These are phyloP conservation scores for Clupea harengus DNA, from an alignment of 2,113 vertebrate species.

Conservation along the genomic window DNA sequence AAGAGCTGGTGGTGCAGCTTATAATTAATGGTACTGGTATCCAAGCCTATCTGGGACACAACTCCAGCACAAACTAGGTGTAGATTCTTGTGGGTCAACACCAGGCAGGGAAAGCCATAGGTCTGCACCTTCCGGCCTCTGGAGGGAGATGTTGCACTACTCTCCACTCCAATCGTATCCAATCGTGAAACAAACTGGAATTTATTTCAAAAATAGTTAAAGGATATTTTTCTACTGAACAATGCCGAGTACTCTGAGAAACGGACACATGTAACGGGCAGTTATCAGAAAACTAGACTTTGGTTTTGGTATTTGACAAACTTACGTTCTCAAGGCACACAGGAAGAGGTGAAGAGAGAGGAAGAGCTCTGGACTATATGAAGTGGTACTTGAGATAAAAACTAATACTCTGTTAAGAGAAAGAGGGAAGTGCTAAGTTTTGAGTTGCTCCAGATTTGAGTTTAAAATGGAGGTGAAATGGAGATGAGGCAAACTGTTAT, in stretches of 20 bases:
- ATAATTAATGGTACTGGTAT: not conserved
- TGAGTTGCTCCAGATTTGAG: not conserved
- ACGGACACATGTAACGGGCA: slow-evolving; percentile 1
- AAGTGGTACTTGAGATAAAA: not conserved
- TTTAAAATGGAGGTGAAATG: not conserved
- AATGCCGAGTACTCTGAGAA: slow-evolving; percentile 1
- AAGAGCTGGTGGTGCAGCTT: not conserved
- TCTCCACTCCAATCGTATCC: not conserved
- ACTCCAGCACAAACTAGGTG: no score
- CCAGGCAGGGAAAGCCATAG: no score
- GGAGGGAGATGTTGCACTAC: not conserved
- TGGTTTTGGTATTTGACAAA: slow-evolving; percentile 28
- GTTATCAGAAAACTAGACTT: slow-evolving; percentile 22
- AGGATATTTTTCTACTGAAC: not conserved
- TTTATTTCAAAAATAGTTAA: not conserved
- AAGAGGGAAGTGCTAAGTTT: not conserved
- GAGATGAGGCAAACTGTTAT: not conserved
- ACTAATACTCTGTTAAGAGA: not conserved
- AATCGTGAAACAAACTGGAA: not conserved
- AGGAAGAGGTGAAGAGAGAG: not conserved
- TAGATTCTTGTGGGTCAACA: no score
- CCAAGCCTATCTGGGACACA: no score
- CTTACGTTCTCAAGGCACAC: slow-evolving; percentile 45
- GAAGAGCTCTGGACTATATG: not conserved
- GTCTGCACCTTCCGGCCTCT: not conserved